A percentile compares a stretch with the other conserved stretches of the same genome.
Conservation (phyloP, 2,113 vertebrate species). For the Oostethus manadensis region DNA sequence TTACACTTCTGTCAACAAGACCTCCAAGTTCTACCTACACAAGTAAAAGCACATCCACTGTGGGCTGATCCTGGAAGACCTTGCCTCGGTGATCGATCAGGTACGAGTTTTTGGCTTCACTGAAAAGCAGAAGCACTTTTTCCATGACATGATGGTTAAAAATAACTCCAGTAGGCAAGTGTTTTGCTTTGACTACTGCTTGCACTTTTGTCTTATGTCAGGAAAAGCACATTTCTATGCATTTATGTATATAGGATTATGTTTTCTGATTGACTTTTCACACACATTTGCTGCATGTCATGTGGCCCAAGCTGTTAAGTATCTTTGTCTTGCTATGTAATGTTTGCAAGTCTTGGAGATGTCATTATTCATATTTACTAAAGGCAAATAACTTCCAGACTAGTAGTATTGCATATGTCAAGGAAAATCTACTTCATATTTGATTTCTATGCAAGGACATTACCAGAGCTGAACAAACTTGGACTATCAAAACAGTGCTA, state of each 20-base stretch:
- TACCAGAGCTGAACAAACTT: too few species aligned
- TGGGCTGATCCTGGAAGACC: constrained; percentile 32
- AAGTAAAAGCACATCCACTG: constrained; percentile 27
- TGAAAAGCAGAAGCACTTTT: constrained; percentile 33
- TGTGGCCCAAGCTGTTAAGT: constrained; percentile 48
- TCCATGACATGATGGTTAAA: constrained; percentile 59
- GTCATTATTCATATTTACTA: neutral
- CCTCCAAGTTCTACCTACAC: constrained; percentile 46
- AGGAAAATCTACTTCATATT: too few species aligned
- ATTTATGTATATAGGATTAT: neutral
- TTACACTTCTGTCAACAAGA: constrained; percentile 38
- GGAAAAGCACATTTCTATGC: neutral
- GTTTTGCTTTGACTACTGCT: constrained; percentile 15
- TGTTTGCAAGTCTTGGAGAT: constrained; percentile 3
- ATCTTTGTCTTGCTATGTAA: constrained; percentile 26
- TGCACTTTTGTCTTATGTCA: neutral
- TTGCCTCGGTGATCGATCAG: constrained; percentile 42
- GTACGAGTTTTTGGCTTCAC: constrained; percentile 46
- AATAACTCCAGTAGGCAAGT: constrained; percentile 40
- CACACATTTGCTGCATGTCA: constrained; percentile 39
- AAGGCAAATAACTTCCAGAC: neutral
- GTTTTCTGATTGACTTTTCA: neutral
- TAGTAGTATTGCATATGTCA: neutral
- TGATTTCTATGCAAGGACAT: too few species aligned
- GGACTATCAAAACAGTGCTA: too few species aligned